phyloP scores from a whole-genome alignment of 2,113 vertebrate species.

The Ursus arctos region DNA sequence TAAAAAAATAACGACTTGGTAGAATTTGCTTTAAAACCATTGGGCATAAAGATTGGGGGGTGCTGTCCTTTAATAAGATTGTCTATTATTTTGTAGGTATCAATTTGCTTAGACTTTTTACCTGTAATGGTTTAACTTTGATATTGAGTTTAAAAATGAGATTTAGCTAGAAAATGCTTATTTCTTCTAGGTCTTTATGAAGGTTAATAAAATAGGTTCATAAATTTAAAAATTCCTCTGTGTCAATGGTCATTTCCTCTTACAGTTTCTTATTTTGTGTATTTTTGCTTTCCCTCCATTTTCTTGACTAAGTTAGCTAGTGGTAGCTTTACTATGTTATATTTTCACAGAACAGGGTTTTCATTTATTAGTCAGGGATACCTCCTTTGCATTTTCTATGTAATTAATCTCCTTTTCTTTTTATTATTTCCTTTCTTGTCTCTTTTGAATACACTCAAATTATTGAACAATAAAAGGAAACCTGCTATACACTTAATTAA shows the following conservation, averaged over 20 bases:
- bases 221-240: not conserved
- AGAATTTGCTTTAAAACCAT: not conserved
- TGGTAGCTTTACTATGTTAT: not conserved
- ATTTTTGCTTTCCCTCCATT: not conserved
- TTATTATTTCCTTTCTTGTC: not conserved
- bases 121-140: not conserved
- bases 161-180: not conserved
- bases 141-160: not conserved
- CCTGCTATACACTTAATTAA: not conserved
- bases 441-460: not conserved
- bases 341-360: not conserved
- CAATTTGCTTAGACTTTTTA: not conserved
- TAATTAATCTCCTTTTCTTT: not conserved
- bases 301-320: not conserved
- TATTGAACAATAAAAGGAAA: not conserved
- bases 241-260: not conserved
- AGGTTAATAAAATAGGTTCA: not conserved
- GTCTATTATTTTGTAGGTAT: not conserved
- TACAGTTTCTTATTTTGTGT: not conserved
- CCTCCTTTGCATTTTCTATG: not conserved
- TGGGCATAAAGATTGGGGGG: not conserved
- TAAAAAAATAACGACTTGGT: too few species aligned
- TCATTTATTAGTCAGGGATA: not conserved
- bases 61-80: not conserved
- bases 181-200: not conserved